Percentiles rank a stretch among this genome's conserved stretches.
phyloP scores from a whole-genome alignment of 2,797 vertebrate genomes.

The Corythornis leucogaster region DNA sequence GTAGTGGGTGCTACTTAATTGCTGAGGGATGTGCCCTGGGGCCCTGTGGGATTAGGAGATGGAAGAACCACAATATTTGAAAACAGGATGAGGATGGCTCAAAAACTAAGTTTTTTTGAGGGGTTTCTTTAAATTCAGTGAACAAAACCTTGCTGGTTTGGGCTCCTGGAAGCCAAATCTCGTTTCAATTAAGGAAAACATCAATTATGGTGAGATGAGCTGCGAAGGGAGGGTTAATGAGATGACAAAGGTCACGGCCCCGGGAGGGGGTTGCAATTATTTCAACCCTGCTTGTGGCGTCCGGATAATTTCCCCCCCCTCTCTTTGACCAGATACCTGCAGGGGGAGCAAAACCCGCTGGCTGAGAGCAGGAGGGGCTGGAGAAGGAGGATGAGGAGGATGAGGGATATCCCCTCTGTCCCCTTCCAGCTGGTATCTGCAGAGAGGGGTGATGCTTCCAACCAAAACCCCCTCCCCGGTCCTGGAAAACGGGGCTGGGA shows the following conservation, averaged over 20 bases:
- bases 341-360: not conserved
- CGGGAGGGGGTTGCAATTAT: not conserved
- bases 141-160: not conserved
- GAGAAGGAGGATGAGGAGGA: not conserved
- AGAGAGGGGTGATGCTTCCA: not conserved
- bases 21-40: rapidly evolving
- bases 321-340: not conserved
- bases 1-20: not conserved
- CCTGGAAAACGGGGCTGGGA: not conserved
- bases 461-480: not conserved
- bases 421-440: not conserved
- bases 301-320: not conserved
- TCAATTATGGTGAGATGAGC: constrained; percentile 48
- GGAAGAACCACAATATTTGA: not conserved
- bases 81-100: too few relatives aligned
- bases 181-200: constrained; percentile 35
- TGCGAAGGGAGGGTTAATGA: not conserved
- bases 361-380: not conserved
- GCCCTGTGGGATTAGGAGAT: not conserved
- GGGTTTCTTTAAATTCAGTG: rapidly evolving
- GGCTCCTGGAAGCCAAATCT: not conserved
- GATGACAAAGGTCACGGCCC: not conserved
- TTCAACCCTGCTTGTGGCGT: not conserved
- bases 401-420: not conserved
- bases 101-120: rapidly evolving